A percentile compares a stretch with the other conserved stretches of the same genome.
phyloP scores from a whole-genome alignment of 2,113 vertebrate species.

The Actenoides lindsayi region DNA sequence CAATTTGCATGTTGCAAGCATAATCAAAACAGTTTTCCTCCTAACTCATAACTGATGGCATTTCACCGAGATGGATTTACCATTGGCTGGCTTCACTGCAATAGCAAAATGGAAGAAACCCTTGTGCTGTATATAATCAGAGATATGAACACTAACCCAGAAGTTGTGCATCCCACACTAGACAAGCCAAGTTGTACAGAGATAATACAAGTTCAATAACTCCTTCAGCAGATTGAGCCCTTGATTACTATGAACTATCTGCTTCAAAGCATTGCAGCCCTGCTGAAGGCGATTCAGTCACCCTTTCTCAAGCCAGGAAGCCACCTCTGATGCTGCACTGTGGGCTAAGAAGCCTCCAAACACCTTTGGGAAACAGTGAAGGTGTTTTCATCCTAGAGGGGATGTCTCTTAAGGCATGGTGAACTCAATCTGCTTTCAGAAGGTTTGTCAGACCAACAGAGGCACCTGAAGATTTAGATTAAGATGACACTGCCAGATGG shows the following conservation, averaged over 20 bases:
- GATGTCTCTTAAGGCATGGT: neutral
- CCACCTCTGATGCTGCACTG: neutral
- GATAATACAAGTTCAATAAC: constrained; percentile 52
- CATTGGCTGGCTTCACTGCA: neutral
- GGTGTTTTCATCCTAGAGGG: neutral
- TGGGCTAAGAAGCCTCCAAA: neutral
- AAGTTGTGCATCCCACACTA: neutral
- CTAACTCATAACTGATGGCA: neutral
- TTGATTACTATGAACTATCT: constrained; percentile 1
- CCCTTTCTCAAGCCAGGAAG: neutral
- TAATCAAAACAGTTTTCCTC: neutral
- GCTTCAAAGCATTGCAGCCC: constrained; percentile 31
- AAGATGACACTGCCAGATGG: constrained; percentile 46
- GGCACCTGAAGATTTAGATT: constrained; percentile 40
- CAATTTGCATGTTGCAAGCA: neutral
- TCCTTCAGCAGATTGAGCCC: constrained; percentile 40
- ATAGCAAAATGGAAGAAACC: neutral
- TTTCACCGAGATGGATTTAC: neutral
- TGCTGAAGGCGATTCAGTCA: neutral
- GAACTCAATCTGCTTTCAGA: neutral
- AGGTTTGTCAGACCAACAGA: constrained; percentile 28
- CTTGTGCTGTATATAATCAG: neutral
- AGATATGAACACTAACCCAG: neutral
- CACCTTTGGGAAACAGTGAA: neutral
- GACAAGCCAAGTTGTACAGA: neutral